Base-by-base conservation (phyloP, 2,888 invertebrate genomes). In the Serrognathus titanus region DNA sequence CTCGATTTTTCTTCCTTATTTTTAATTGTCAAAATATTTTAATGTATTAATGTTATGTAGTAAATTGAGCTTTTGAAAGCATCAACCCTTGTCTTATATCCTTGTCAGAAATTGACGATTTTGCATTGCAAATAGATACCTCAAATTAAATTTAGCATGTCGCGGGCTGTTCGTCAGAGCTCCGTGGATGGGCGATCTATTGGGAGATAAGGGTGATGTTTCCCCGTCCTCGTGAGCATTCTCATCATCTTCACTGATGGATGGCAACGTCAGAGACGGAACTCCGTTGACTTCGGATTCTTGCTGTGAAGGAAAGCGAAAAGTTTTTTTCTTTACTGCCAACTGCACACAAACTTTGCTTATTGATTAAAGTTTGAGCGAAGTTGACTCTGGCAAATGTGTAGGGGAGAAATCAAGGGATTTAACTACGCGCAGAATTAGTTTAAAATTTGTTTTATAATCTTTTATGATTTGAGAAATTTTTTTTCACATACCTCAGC, bases 201-300 rank as follows among this genome's bases (percentile, higher is more conserved):
- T 87, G 53, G 83, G 87, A 24, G 85, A 88, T 48, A 86, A 84
- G 0, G 85, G 81, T 4, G 86, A 84, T 8, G 82, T 81, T 69
- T 82, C 81, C 35, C 87, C 86, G 56, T 92, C 92, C 37, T 90
- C 89, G 24, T 87, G 88, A 20, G 81, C 78, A 69, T 93, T 93
- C 75, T 94, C 96, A 71, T 96, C 96, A 66, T 96, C 96, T 77
- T 97, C 96, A 57, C 94, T 94, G 73, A 97, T 97, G 38, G 95
- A 95, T 2, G 96, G 96, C 45, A 94, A 78, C 0, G 92, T 92
- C 62, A 94, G 78, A 1, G 92, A 88, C 1, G 92, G 91, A 51
- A 87, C 84, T 8, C 90, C 90, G 66, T 89, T 89, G 57, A 85
- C 85, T 58, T 90, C 90, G 1, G 86, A 87, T 70, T 89, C 89